Evolutionary conservation across 2,113 vertebrate species (phyloP).

Genomic region (Pelvicachromis taeniatus): DNA sequence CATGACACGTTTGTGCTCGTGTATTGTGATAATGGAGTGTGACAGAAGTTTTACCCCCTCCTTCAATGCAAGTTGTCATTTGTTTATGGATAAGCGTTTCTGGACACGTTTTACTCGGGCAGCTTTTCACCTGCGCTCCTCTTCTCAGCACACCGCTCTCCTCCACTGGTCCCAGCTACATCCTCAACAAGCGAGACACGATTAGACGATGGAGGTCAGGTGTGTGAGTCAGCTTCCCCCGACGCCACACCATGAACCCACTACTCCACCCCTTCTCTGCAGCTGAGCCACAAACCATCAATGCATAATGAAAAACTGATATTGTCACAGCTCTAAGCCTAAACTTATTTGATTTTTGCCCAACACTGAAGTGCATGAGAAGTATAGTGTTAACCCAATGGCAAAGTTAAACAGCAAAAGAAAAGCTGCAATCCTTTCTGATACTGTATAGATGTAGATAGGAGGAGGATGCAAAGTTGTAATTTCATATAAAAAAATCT

Average conservation of each 20-base stretch:
- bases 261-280: neutral
- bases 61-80: neutral
- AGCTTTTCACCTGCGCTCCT: neutral
- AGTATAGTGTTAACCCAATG: neutral
- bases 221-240: neutral
- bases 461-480: neutral
- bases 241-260: neutral
- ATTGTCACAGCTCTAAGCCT: neutral
- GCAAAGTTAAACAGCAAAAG: neutral
- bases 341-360: neutral
- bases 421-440: neutral
- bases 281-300: neutral
- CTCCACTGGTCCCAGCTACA: neutral
- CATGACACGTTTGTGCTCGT: too few species aligned
- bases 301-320: neutral
- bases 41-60: accelerated
- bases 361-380: neutral
- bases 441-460: neutral
- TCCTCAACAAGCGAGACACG: neutral
- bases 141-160: neutral
- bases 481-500: neutral
- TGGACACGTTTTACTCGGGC: neutral
- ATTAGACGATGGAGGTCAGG: neutral
- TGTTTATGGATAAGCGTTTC: neutral
- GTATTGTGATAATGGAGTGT: neutral